Percentiles rank a stretch among this genome's conserved stretches.
phyloP scores from a whole-genome alignment of 92 coral and sea anemone genomes.

The Zoanthus sociatus region DNA sequence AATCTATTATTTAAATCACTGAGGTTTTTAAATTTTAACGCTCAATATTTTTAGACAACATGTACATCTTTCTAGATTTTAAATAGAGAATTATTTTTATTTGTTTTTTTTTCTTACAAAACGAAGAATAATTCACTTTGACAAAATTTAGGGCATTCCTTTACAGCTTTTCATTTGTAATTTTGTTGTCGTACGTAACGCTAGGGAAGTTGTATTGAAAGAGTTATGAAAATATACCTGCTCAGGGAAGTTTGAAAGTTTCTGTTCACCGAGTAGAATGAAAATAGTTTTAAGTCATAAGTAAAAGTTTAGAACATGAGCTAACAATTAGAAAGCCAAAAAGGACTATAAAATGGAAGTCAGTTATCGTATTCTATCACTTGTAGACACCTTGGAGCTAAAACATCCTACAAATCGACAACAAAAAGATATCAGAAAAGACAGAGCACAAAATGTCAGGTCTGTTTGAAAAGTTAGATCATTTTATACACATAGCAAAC shows the following conservation, averaged over 20 bases:
- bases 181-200: no score
- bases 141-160: no score
- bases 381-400: neutral
- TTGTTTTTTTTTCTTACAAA: neutral
- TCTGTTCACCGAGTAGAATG: no score
- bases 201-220: no score
- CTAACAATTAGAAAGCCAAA: neutral
- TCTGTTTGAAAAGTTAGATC: neutral
- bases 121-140: no score
- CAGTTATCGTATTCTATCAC: neutral
- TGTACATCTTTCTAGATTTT: no score
- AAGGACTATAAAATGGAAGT: conserved; percentile 19
- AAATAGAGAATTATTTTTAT: no score
- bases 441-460: neutral
- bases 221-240: neutral
- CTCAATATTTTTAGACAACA: no score
- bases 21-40: no score
- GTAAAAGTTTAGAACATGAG: conserved; percentile 27
- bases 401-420: neutral
- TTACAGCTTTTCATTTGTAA: no score
- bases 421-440: neutral
- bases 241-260: neutral
- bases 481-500: neutral
- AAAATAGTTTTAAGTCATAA: neutral
- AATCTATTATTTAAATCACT: no score